Evolutionary conservation across 2,888 invertebrate species (phyloP), one percentile per base, ranked within the genome.

Genomic region (Dermolepida albohirtum): DNA sequence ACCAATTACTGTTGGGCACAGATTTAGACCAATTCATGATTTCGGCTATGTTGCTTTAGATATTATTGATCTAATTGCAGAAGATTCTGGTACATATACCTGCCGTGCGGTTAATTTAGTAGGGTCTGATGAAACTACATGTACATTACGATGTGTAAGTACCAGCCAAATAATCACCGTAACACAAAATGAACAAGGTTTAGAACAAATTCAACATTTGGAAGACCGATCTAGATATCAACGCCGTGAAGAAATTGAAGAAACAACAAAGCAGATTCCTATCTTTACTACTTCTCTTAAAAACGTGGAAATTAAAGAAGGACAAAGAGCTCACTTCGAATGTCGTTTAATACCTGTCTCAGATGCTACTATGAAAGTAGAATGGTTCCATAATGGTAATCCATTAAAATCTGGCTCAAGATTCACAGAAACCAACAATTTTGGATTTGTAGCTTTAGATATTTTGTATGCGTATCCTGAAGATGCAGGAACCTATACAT

Each of bases 21-120:
- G 97, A 78, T 98, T 97, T 87, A 90, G 96, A 76, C 97, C 97
- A 68, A 96, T 97, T 80, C 97, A 97, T 81, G 98, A 99, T 83
- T 98, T 99, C 84, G 98, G 98, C 44, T 98, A 97, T 81, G 98
- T 98, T 17, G 97, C 98, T 12, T 87, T 99, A 71, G 98, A 98
- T 79, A 95, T 99, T 72, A 91, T 97, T 73, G 97, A 97, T 81
- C 86, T 97, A 65, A 97, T 97, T 80, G 95, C 97, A 64, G 98
- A 98, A 86, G 98, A 99, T 84, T 91, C 93, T 0, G 97, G 95
- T 54, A 89, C 92, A 17, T 99, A 98, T 83, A 97, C 97, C 2
- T 96, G 97, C 80, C 88, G 95, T 69, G 97, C 98, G 16, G 92
- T 93, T 0, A 99, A 98, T 80, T 85, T 93, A 29, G 89, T 94